These are phyloP conservation scores for Megaceryle torquata DNA, from an alignment of 2,113 vertebrate species.

Conservation along the genomic window DNA sequence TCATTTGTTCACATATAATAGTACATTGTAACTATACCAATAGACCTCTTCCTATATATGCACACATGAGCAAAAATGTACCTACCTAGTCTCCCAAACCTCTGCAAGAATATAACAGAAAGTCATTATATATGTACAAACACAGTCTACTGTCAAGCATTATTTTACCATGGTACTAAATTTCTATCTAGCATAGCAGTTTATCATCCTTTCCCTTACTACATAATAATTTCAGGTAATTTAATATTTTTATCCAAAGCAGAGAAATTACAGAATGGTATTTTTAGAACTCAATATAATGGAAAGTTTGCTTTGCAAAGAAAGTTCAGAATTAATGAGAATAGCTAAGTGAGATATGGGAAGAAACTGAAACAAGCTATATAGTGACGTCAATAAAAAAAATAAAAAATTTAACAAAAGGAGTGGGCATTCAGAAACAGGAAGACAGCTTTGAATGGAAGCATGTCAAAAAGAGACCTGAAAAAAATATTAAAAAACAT, in stretches of 20 bases:
- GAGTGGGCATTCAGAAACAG: background rate
- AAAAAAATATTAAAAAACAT: background rate
- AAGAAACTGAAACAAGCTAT: background rate
- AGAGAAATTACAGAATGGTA: constrained; percentile 21
- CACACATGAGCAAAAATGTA: background rate
- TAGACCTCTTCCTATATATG: background rate
- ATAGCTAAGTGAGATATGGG: background rate
- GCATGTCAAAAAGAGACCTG: background rate
- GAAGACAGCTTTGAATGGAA: background rate
- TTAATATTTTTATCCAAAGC: constrained; percentile 18
- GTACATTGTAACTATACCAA: accelerated
- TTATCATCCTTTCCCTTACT: background rate
- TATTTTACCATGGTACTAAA: background rate
- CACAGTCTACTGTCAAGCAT: background rate
- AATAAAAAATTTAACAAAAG: background rate
- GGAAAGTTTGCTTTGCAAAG: background rate
- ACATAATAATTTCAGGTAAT: background rate
- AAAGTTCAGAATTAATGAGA: constrained; percentile 47
- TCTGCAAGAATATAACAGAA: background rate
- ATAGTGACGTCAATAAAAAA: background rate
- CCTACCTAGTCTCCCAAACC: background rate
- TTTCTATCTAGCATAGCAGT: background rate
- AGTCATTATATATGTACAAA: background rate
- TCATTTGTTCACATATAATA: background rate
- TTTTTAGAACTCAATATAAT: constrained; percentile 45